Conservation (phyloP, 2,113 vertebrate species). For the Lepus timidus region DNA sequence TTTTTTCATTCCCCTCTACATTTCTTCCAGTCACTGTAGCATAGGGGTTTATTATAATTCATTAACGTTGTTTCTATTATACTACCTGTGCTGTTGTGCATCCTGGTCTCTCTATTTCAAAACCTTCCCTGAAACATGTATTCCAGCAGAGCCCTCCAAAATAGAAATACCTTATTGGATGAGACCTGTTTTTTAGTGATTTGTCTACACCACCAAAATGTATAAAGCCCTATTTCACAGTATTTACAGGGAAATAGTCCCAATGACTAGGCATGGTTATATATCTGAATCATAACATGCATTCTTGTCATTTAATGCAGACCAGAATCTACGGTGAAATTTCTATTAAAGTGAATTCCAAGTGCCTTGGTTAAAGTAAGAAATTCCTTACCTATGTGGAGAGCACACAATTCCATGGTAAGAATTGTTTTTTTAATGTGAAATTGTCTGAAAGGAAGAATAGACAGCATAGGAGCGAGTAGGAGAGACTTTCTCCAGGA, state of each 20-base stretch:
- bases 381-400: neutral
- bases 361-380: neutral
- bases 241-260: slow-evolving; percentile 55
- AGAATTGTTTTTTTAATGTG: neutral
- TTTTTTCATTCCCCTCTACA: neutral
- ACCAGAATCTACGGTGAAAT: neutral
- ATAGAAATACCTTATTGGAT: slow-evolving; percentile 61
- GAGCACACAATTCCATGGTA: neutral
- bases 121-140: slow-evolving; percentile 35
- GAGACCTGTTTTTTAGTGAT: slow-evolving; percentile 19
- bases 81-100: neutral
- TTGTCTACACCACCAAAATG: slow-evolving; percentile 20
- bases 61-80: neutral
- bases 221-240: slow-evolving; percentile 2
- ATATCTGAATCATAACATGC: slow-evolving; percentile 50
- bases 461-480: neutral
- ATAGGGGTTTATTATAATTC: neutral
- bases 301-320: neutral
- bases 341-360: slow-evolving; percentile 10
- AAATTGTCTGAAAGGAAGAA: neutral
- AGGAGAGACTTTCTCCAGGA: neutral
- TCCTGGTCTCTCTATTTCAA: slow-evolving; percentile 3
- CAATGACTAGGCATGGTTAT: neutral
- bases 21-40: neutral
- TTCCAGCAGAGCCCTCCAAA: slow-evolving; percentile 17